Percentiles rank a stretch among this genome's conserved stretches.
phyloP scores from a whole-genome alignment of 2,888 invertebrate species.

The Temnothorax ravouxi region DNA sequence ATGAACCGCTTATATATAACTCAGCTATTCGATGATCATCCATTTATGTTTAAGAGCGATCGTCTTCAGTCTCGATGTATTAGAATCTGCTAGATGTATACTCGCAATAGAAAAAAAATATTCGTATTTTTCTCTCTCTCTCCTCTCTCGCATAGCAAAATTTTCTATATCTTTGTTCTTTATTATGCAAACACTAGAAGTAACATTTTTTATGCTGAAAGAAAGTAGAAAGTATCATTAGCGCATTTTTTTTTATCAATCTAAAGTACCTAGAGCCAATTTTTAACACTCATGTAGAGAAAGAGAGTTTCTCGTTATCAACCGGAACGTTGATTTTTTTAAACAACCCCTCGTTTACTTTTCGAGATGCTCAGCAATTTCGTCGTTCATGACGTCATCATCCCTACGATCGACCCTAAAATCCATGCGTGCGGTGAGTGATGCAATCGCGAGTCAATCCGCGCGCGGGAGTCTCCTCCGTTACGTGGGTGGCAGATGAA shows the following conservation, averaged over 20 bases:
- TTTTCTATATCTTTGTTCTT: neutral
- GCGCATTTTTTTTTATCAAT: neutral
- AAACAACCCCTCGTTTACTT: neutral
- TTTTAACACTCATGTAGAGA: neutral
- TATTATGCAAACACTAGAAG: neutral
- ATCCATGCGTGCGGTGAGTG: neutral
- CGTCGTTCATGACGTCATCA: conserved; percentile 13
- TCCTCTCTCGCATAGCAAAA: neutral
- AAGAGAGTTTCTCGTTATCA: neutral
- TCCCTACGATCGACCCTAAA: conserved; percentile 1
- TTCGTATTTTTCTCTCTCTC: neutral
- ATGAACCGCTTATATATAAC: neutral
- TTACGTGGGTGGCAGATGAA: neutral
- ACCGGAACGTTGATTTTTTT: neutral
- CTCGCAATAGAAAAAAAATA: neutral
- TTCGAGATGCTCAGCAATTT: neutral
- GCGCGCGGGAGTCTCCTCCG: neutral
- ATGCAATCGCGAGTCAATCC: conserved; percentile 26
- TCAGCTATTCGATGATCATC: neutral
- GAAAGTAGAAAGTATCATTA: neutral
- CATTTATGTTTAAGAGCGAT: neutral
- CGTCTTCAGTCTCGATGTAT: neutral
- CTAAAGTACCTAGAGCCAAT: conserved; percentile 14
- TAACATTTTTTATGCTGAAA: neutral
- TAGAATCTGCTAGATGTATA: neutral